Conservation (phyloP, 2,797 vertebrate genomes). For the Gouania willdenowi region DNA sequence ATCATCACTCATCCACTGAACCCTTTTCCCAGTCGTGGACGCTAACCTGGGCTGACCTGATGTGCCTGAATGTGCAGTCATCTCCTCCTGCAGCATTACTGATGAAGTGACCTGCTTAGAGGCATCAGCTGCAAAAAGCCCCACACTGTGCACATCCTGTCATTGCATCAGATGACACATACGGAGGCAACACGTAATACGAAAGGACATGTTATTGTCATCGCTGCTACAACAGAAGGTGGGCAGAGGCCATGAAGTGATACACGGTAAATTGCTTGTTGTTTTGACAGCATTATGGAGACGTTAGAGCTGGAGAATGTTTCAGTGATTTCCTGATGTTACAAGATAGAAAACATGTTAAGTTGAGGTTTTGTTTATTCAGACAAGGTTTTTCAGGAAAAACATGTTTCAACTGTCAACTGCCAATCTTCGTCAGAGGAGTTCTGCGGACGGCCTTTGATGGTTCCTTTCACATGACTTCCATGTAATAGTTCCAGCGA, state of each 20-base stretch:
- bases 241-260: conserved; percentile 3
- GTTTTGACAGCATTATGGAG: conserved; percentile 5
- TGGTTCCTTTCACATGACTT: too few species aligned
- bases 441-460: too few species aligned
- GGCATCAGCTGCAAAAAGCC: conserved; percentile 10
- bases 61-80: conserved; percentile 10
- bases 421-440: too few species aligned
- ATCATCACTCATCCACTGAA: conserved; percentile 9
- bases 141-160: conserved; percentile 4
- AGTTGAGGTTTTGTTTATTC: too few species aligned
- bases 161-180: conserved; percentile 2
- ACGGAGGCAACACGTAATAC: conserved; percentile 9
- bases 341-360: too few species aligned
- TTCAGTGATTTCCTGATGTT: conserved; percentile 21
- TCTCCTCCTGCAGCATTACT: conserved; percentile 11
- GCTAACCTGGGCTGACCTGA: conserved; percentile 28
- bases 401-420: too few species aligned
- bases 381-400: too few species aligned
- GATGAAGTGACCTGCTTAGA: conserved; percentile 16
- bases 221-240: conserved; percentile 11
- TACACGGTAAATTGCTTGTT: background rate
- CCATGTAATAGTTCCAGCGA: too few species aligned
- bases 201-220: conserved; percentile 8
- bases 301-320: conserved; percentile 7
- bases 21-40: background rate